Evolutionary conservation across 2,797 vertebrate species (phyloP).

Genomic region (Alcedo quadribrachys): DNA sequence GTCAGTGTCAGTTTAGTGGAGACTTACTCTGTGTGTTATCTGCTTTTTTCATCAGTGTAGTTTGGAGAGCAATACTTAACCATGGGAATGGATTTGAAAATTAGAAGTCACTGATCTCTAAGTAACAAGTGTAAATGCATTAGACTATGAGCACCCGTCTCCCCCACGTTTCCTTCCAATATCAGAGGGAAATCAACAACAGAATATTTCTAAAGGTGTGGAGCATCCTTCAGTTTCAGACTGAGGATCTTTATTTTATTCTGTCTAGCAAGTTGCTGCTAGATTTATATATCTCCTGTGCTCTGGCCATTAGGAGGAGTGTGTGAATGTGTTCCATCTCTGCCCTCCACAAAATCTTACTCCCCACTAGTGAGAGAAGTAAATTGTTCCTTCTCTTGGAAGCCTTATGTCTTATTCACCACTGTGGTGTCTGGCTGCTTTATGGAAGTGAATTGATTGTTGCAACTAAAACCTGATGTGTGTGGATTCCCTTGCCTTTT

Average conservation of each 20-base stretch:
- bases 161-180: neutral
- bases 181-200: neutral
- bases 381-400: neutral
- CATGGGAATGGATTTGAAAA: constrained; percentile 11
- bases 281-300: constrained; percentile 8
- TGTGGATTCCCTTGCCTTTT: neutral
- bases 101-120: constrained; percentile 18
- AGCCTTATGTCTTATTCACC: neutral
- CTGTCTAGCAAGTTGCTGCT: neutral
- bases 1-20: constrained; percentile 23
- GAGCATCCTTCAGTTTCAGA: neutral
- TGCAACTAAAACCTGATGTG: neutral
- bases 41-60: constrained; percentile 17
- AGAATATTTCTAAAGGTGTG: constrained; percentile 2
- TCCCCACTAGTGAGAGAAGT: neutral
- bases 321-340: neutral
- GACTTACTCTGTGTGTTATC: neutral
- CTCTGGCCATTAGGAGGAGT: neutral
- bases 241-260: constrained; percentile 3
- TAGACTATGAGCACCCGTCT: neutral
- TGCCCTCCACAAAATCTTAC: neutral
- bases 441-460: neutral
- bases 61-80: constrained; percentile 15
- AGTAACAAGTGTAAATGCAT: neutral
- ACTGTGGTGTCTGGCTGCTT: neutral